These are phyloP conservation scores for Campoplex capitator DNA, from an alignment of 2,888 invertebrate species.

Conservation along the genomic window DNA sequence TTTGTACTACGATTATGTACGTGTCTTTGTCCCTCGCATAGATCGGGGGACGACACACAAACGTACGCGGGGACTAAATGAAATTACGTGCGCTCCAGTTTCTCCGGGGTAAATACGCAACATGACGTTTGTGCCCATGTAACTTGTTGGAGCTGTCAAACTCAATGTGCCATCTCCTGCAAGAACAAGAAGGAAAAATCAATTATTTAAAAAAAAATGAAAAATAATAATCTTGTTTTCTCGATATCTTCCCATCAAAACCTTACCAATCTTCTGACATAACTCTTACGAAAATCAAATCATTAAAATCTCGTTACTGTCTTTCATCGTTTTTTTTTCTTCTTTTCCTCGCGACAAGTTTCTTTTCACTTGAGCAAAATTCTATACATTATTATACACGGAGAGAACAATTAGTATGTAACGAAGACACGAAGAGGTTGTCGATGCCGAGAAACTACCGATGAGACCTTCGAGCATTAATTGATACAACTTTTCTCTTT, in stretches of 20 bases:
- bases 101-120: slow-evolving; percentile 61
- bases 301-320: background rate
- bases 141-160: background rate
- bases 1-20: background rate
- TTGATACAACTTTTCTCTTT: slow-evolving; percentile 10
- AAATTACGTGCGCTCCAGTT: slow-evolving; percentile 67
- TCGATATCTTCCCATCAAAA: background rate
- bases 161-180: background rate
- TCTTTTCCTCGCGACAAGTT: background rate
- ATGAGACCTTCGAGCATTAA: slow-evolving; percentile 19
- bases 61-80: slow-evolving; percentile 57
- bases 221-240: background rate
- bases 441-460: slow-evolving; percentile 29
- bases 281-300: background rate
- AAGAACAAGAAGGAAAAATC: background rate
- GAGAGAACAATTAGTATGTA: slow-evolving; percentile 49
- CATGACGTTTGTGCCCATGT: slow-evolving; percentile 4
- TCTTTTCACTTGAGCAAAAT: background rate
- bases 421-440: slow-evolving; percentile 66
- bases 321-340: background rate
- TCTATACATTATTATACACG: slow-evolving; percentile 24
- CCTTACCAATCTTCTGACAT: background rate
- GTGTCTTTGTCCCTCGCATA: background rate
- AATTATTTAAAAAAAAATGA: background rate
- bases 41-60: slow-evolving; percentile 16